Evolutionary conservation across 2,113 vertebrate genomes (phyloP).

Genomic region (Corynorhinus townsendii): DNA sequence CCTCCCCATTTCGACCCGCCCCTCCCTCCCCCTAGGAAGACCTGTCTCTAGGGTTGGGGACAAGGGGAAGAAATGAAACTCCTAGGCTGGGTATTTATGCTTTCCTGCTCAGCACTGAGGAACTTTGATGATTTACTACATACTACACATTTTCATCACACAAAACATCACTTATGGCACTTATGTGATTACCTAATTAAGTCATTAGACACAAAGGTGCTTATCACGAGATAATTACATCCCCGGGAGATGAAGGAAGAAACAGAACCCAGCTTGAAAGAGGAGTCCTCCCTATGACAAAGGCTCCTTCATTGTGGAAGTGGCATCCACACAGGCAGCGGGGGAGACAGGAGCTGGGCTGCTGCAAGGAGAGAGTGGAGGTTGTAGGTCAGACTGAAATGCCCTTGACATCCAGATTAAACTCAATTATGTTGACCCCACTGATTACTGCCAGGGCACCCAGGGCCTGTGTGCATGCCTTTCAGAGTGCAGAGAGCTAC

Average conservation of each 20-base stretch:
- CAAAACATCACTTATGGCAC: slow-evolving; percentile 59
- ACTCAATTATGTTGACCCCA: not conserved
- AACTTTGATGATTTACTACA: slow-evolving; percentile 50
- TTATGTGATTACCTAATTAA: slow-evolving; percentile 79
- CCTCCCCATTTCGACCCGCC: not conserved
- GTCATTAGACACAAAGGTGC: slow-evolving; percentile 70
- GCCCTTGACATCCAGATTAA: not conserved
- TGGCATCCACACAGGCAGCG: not conserved
- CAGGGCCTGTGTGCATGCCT: not conserved
- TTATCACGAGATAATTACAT: slow-evolving; percentile 69
- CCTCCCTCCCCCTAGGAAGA: not conserved
- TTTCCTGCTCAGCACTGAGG: slow-evolving; percentile 13
- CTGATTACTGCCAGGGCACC: not conserved
- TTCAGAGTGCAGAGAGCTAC: not conserved
- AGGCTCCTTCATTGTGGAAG: slow-evolving; percentile 32
- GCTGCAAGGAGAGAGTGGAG: not conserved
- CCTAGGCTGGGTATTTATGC: slow-evolving; percentile 5
- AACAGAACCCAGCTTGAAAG: slow-evolving; percentile 25
- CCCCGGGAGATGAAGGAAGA: slow-evolving; percentile 36
- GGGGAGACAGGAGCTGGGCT: not conserved
- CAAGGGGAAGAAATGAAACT: slow-evolving; percentile 24
- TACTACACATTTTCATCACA: slow-evolving; percentile 60
- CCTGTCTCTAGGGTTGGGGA: not conserved
- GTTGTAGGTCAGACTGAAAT: slow-evolving; percentile 5
- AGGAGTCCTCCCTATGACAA: slow-evolving; percentile 25